These are phyloP conservation scores for Cataglyphis rosenhaueri DNA, from an alignment of 2,888 invertebrate species.

Conservation along the genomic window DNA sequence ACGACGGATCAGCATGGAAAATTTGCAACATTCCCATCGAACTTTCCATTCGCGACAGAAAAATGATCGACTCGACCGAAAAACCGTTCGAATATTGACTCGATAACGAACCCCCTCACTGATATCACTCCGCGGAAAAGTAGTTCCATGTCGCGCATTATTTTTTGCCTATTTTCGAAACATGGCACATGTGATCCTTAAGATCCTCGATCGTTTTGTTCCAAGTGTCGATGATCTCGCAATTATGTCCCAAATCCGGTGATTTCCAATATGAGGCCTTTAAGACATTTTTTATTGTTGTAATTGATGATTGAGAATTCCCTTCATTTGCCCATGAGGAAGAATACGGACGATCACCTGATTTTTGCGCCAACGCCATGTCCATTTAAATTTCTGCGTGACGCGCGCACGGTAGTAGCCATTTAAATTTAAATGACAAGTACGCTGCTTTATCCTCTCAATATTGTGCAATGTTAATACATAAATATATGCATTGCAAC, in stretches of 20 bases:
- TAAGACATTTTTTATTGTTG: background rate
- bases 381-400: conserved; percentile 80
- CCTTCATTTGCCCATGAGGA: background rate
- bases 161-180: conserved; percentile 66
- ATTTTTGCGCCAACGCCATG: conserved; percentile 78
- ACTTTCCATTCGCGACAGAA: conserved; percentile 4
- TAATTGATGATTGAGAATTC: background rate
- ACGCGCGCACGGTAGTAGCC: conserved; percentile 43
- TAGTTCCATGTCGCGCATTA: conserved; percentile 72
- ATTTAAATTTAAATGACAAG: conserved; percentile 47
- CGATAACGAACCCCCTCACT: conserved; percentile 46
- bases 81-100: conserved; percentile 64
- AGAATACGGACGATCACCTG: conserved; percentile 80
- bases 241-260: background rate
- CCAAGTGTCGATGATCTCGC: background rate
- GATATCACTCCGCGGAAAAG: conserved; percentile 79
- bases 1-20: conserved; percentile 34
- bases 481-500: background rate
- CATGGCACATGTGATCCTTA: conserved; percentile 12
- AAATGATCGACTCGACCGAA: conserved; percentile 29
- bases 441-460: background rate
- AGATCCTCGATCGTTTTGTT: conserved; percentile 42
- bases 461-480: background rate
- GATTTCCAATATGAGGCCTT: background rate
- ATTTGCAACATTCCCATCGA: conserved; percentile 25